phyloP scores from a whole-genome alignment of 2,888 invertebrate genomes.

The Mesochorus sp. region DNA sequence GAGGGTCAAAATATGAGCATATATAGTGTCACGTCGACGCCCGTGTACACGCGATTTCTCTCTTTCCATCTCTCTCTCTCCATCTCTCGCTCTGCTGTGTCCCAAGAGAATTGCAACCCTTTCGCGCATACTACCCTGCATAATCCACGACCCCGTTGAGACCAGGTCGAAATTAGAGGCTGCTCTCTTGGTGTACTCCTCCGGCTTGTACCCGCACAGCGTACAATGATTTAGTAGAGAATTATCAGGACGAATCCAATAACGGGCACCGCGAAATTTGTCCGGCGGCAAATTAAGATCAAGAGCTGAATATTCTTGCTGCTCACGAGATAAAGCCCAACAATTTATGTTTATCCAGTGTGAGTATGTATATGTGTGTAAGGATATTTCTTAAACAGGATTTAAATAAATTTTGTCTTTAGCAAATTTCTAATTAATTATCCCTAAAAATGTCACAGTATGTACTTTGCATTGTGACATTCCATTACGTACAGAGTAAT shows the following conservation, averaged over 20 bases:
- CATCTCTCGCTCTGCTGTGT: slow-evolving; percentile 63
- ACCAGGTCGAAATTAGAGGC: slow-evolving; percentile 78
- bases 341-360: slow-evolving; percentile 5
- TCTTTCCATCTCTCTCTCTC: too few relatives aligned
- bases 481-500: too few relatives aligned
- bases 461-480: too few relatives aligned
- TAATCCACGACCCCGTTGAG: slow-evolving; percentile 78
- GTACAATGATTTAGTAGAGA: slow-evolving; percentile 78
- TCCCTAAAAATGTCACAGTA: too few relatives aligned
- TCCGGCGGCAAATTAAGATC: slow-evolving; percentile 78
- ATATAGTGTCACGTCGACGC: slow-evolving; percentile 78
- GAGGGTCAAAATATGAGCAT: slow-evolving; percentile 9
- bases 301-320: slow-evolving; percentile 63
- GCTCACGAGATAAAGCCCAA: neutral
- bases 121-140: slow-evolving; percentile 74
- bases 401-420: too few relatives aligned
- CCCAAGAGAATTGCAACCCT: slow-evolving; percentile 80
- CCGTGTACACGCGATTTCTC: slow-evolving; percentile 39
- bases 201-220: slow-evolving; percentile 36
- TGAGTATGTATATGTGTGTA: neutral
- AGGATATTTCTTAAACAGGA: neutral
- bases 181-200: slow-evolving; percentile 67
- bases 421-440: too few relatives aligned
- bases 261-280: slow-evolving; percentile 75
- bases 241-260: slow-evolving; percentile 81